A percentile compares a stretch with the other conserved stretches of the same genome.
Conservation (phyloP, 2,888 invertebrate genomes). For the Phengaris arion region DNA sequence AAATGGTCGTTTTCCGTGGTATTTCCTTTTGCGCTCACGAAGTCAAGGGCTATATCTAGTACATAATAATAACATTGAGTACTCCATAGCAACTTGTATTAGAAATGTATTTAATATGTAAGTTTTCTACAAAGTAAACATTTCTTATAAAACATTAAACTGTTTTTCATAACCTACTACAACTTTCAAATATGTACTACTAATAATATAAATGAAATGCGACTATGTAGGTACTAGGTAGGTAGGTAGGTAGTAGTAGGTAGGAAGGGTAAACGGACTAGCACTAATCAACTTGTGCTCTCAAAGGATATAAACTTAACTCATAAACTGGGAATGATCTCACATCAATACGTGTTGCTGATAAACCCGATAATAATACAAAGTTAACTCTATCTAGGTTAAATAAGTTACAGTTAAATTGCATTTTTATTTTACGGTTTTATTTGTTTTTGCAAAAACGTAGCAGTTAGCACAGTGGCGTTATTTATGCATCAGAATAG, state of each 20-base stretch:
- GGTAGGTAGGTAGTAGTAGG: too few species aligned
- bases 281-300: not conserved
- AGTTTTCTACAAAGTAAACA: too few species aligned
- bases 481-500: not conserved
- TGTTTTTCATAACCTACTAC: too few species aligned
- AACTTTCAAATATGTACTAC: not conserved
- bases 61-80: too few species aligned
- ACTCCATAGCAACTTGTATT: too few species aligned
- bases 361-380: not conserved
- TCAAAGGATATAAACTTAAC: conserved; percentile 13
- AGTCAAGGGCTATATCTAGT: too few species aligned
- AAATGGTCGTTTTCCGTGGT: too few species aligned
- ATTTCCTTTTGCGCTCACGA: too few species aligned
- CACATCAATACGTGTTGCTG: conserved; percentile 20
- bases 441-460: not conserved
- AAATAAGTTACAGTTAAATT: not conserved
- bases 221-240: not conserved
- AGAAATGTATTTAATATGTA: too few species aligned
- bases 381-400: not conserved
- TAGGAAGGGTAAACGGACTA: not conserved
- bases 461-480: not conserved
- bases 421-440: not conserved
- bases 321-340: conserved; percentile 22
- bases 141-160: too few species aligned
- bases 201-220: not conserved